phyloP scores from a whole-genome alignment of 2,888 invertebrate species.

The Dicycla oo region DNA sequence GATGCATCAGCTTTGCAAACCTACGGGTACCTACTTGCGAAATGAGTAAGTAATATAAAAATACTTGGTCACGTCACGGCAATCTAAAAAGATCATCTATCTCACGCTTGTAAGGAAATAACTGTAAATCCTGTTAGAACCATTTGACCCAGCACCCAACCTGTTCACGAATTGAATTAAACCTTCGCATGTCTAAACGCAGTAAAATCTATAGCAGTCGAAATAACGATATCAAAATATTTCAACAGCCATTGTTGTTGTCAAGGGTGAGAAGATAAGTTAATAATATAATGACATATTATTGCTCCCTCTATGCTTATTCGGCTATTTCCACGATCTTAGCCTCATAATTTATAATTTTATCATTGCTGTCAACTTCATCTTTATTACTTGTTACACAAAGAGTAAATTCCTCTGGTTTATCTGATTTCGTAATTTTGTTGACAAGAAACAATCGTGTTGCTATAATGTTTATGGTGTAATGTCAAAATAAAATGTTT shows the following conservation, averaged over 20 bases:
- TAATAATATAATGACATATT: constrained; percentile 90
- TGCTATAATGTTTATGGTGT: constrained; percentile 85
- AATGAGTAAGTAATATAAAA: constrained; percentile 71
- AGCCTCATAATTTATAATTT: constrained; percentile 73
- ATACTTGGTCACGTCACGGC: constrained; percentile 74
- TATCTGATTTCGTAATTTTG: constrained; percentile 52
- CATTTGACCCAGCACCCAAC: constrained; percentile 60
- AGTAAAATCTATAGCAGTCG: constrained; percentile 81
- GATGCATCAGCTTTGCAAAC: constrained; percentile 68
- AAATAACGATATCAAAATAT: constrained; percentile 88
- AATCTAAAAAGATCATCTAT: constrained; percentile 82
- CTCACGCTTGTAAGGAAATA: constrained; percentile 79
- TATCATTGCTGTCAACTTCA: constrained; percentile 38
- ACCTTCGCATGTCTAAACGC: constrained; percentile 86
- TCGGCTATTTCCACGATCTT: constrained; percentile 80
- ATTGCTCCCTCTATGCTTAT: constrained; percentile 81
- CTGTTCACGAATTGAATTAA: constrained; percentile 82
- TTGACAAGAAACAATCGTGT: constrained; percentile 79
- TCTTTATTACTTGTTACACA: constrained; percentile 45
- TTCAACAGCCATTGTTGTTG: constrained; percentile 89
- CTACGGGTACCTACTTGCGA: constrained; percentile 63
- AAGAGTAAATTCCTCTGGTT: constrained; percentile 64
- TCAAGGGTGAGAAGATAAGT: constrained; percentile 90
- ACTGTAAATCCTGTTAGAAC: constrained; percentile 53
- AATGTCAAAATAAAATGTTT: constrained; percentile 88